These are phyloP conservation scores for Danio rerio DNA, from an alignment of 2,113 vertebrate genomes.

Conservation along the genomic window DNA sequence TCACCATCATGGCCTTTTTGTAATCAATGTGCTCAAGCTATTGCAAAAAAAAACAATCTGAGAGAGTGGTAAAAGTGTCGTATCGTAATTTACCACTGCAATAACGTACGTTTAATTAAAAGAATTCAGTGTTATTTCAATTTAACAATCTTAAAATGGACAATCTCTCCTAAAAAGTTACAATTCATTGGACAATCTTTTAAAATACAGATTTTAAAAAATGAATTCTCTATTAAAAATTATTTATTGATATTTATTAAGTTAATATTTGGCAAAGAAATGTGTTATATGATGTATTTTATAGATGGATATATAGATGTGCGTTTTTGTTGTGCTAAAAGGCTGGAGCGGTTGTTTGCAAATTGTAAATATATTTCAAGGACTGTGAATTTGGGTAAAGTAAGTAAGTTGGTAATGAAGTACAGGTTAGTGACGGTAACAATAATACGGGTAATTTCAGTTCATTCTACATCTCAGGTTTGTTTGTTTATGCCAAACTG, in stretches of 20 bases:
- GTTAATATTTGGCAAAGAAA: conserved; percentile 54
- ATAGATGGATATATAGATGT: conserved; percentile 50
- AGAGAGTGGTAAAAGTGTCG: conserved; percentile 7
- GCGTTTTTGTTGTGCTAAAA: conserved; percentile 46
- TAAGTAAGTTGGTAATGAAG: conserved; percentile 43
- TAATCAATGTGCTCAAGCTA: conserved; percentile 40
- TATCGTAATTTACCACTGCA: conserved; percentile 37
- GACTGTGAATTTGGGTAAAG: conserved; percentile 24
- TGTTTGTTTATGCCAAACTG: conserved; percentile 32
- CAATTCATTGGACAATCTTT: conserved; percentile 49
- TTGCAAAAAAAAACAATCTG: conserved; percentile 6
- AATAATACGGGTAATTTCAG: conserved; percentile 52
- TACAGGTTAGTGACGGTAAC: conserved; percentile 42
- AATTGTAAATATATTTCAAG: conserved; percentile 48
- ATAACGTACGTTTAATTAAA: conserved; percentile 28
- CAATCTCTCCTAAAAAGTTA: conserved; percentile 50
- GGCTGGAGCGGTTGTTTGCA: conserved; percentile 19
- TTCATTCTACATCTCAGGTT: conserved; percentile 53
- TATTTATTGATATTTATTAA: conserved; percentile 52
- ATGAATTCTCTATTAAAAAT: conserved; percentile 34
- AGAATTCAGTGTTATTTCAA: conserved; percentile 35
- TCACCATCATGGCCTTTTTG: conserved; percentile 57
- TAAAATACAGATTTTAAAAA: conserved; percentile 26
- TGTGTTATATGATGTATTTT: conserved; percentile 57
- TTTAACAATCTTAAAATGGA: conserved; percentile 58